phyloP scores from a whole-genome alignment of 2,797 vertebrate genomes.

The Oceanodroma leucorhoa region DNA sequence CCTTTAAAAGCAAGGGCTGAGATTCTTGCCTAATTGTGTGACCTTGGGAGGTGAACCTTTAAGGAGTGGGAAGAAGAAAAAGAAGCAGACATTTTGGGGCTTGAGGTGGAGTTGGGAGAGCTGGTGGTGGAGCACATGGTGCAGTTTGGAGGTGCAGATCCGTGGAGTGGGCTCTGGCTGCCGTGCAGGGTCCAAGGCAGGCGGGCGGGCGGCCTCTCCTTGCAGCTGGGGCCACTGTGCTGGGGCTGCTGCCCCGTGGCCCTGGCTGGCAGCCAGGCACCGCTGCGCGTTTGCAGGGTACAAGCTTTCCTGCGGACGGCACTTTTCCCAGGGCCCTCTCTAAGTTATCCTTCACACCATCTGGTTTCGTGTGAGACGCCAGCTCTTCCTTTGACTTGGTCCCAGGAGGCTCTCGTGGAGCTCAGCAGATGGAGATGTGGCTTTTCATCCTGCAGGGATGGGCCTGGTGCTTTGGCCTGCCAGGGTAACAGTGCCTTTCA shows the following conservation, averaged over 20 bases:
- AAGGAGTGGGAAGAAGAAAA: not conserved
- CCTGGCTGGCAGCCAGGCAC: not conserved
- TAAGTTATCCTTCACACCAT: not conserved
- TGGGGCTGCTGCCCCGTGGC: not conserved
- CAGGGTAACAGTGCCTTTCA: not conserved
- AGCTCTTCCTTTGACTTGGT: not conserved
- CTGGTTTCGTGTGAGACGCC: not conserved
- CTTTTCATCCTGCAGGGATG: not conserved
- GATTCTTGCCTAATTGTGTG: not conserved
- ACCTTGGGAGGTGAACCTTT: not conserved
- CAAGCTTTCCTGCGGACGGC: not conserved
- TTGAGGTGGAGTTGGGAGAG: not conserved
- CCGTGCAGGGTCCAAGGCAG: not conserved
- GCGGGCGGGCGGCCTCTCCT: not conserved
- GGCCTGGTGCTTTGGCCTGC: not conserved
- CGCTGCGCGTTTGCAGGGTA: not conserved
- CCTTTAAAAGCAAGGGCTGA: not conserved
- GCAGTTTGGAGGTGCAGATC: not conserved
- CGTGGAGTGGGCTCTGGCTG: not conserved
- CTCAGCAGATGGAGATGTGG: not conserved
- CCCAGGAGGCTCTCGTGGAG: not conserved
- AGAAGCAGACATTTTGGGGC: fast-evolving
- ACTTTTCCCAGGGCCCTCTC: not conserved
- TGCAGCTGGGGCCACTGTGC: not conserved
- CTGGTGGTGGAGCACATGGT: not conserved